Evolutionary conservation across 2,888 invertebrate species (phyloP).

Genomic region (Panzeria rudis): DNA sequence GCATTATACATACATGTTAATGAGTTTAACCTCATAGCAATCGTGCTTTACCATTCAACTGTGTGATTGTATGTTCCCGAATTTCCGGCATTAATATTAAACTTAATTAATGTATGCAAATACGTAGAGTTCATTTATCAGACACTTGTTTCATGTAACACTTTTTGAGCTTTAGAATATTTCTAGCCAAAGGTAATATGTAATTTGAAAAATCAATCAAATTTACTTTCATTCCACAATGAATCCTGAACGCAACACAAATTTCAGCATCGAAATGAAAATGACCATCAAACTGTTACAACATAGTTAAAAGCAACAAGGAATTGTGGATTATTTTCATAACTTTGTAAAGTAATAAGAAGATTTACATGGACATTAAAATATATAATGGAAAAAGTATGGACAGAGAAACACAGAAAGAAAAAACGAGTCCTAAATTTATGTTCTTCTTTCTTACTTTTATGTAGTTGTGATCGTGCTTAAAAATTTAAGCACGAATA

Average conservation of each 20-base stretch:
- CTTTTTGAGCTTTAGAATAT: neutral
- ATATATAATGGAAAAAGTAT: too few relatives aligned
- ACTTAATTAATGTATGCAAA: neutral
- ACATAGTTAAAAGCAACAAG: too few relatives aligned
- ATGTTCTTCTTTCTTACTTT: too few relatives aligned
- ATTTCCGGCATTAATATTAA: neutral
- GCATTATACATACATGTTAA: neutral
- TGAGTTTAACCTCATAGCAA: neutral
- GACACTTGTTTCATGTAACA: neutral
- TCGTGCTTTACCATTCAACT: neutral
- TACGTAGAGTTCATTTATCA: neutral
- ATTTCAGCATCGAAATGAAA: neutral
- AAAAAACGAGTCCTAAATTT: too few relatives aligned
- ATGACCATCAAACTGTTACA: neutral
- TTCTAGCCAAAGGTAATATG: neutral
- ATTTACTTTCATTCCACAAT: neutral
- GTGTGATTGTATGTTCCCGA: neutral
- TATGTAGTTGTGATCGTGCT: too few relatives aligned
- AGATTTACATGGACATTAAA: too few relatives aligned
- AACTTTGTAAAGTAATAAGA: too few relatives aligned
- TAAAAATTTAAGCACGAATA: too few relatives aligned
- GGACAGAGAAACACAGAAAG: too few relatives aligned
- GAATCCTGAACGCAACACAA: neutral
- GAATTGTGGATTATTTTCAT: too few relatives aligned
- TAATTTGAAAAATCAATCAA: neutral